phyloP scores from a whole-genome alignment of 1,140 invertebrate genomes.

The Rhopalosiphum padi region DNA sequence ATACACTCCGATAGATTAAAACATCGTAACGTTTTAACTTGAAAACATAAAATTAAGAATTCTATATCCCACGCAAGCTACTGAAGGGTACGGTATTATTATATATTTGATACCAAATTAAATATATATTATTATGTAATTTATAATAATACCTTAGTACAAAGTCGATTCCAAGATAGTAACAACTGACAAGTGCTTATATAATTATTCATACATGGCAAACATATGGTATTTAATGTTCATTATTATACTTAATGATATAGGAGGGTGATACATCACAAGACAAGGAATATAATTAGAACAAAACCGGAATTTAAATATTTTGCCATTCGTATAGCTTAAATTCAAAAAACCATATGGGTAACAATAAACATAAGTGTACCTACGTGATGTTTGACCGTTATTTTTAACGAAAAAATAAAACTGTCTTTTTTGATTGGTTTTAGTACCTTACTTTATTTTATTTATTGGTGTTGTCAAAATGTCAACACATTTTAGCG shows the following conservation, averaged over 20 bases:
- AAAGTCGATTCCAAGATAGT: background rate
- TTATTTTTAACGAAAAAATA: background rate
- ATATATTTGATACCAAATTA: background rate
- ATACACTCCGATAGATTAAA: background rate
- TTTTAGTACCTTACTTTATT: background rate
- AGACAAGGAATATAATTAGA: background rate
- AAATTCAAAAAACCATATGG: background rate
- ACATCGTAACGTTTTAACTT: background rate
- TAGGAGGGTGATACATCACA: background rate
- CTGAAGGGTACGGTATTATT: background rate
- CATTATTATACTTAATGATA: conserved; percentile 13
- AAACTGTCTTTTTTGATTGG: background rate
- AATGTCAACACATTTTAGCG: too few species aligned
- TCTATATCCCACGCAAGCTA: background rate
- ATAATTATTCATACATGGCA: background rate
- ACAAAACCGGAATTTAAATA: conserved; percentile 17
- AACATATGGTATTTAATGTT: conserved; percentile 32
- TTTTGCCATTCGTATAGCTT: background rate
- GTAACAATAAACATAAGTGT: background rate
- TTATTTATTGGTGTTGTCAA: background rate
- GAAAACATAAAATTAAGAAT: background rate
- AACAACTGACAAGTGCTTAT: background rate
- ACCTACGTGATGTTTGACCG: background rate
- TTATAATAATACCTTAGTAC: background rate
- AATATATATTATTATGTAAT: conserved; percentile 12